Evolutionary conservation across 1,140 invertebrate species (phyloP).

Genomic region (Lasaia peninsularis): DNA sequence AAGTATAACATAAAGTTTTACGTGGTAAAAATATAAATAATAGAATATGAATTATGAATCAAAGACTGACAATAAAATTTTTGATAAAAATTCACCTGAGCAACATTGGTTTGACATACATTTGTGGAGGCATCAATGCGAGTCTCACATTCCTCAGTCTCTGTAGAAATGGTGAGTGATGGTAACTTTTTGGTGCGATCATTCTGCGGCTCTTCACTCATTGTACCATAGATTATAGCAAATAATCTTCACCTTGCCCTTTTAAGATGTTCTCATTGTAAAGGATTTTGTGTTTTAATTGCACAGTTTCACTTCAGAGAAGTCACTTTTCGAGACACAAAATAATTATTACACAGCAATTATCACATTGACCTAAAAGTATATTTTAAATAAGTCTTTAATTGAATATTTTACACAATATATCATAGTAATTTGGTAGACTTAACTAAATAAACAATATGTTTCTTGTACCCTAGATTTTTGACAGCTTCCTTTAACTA

Average conservation of each 20-base stretch:
- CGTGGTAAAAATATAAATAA: too few relatives aligned
- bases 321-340: conserved; percentile 8
- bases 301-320: conserved; percentile 32
- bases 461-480: conserved; percentile 9
- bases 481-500: not conserved
- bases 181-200: conserved; percentile 51
- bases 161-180: conserved; percentile 38
- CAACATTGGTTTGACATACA: conserved; percentile 45
- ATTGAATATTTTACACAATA: too few relatives aligned
- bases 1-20: too few relatives aligned
- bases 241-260: conserved; percentile 31
- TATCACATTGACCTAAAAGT: conserved; percentile 32
- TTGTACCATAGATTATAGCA: conserved; percentile 57
- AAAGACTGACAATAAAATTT: too few relatives aligned
- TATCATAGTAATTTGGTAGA: too few relatives aligned
- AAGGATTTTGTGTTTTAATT: conserved; percentile 37
- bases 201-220: conserved; percentile 63
- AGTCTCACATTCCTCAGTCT: conserved; percentile 32
- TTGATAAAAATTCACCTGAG: conserved; percentile 36
- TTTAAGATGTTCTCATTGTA: conserved; percentile 53
- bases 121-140: conserved; percentile 45
- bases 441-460: not conserved
- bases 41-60: too few relatives aligned
- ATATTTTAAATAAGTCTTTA: too few relatives aligned
- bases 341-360: conserved; percentile 1